Percentiles rank a stretch among this genome's conserved stretches.
These are phyloP conservation scores for Tetranychus cinnabarinus DNA, from an alignment of 1,140 invertebrate genomes.

Conservation along the genomic window DNA sequence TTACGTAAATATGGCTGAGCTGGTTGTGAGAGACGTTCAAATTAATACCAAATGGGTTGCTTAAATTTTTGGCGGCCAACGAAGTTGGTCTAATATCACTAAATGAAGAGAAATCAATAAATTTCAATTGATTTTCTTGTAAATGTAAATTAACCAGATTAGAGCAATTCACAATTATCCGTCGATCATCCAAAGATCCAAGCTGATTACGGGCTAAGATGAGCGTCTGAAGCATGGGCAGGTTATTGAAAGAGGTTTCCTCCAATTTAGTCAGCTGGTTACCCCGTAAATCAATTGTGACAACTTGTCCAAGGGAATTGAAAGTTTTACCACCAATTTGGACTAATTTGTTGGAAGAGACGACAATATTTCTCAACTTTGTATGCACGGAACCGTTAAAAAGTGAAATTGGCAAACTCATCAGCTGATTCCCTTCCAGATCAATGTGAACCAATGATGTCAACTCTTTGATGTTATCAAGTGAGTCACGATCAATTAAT, in stretches of 20 bases:
- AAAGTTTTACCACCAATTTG: conserved; percentile 36
- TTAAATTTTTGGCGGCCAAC: not conserved
- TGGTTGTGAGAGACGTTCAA: not conserved
- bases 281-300: conserved; percentile 40
- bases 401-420: conserved; percentile 32
- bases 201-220: conserved; percentile 29
- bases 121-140: conserved; percentile 31
- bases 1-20: not conserved
- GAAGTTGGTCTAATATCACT: no score
- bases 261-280: conserved; percentile 37
- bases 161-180: conserved; percentile 38
- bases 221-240: conserved; percentile 39
- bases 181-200: conserved; percentile 18
- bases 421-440: conserved; percentile 54
- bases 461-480: conserved; percentile 32
- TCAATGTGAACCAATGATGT: conserved; percentile 57
- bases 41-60: not conserved
- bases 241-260: conserved; percentile 33
- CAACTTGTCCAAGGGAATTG: conserved; percentile 31
- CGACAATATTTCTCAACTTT: conserved; percentile 43
- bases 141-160: conserved; percentile 41
- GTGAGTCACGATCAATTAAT: conserved; percentile 36
- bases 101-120: no score
- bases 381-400: conserved; percentile 24
- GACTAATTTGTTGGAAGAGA: conserved; percentile 45